These are phyloP conservation scores for Neoascia interrupta DNA, from an alignment of 2,888 invertebrate genomes.

Conservation along the genomic window DNA sequence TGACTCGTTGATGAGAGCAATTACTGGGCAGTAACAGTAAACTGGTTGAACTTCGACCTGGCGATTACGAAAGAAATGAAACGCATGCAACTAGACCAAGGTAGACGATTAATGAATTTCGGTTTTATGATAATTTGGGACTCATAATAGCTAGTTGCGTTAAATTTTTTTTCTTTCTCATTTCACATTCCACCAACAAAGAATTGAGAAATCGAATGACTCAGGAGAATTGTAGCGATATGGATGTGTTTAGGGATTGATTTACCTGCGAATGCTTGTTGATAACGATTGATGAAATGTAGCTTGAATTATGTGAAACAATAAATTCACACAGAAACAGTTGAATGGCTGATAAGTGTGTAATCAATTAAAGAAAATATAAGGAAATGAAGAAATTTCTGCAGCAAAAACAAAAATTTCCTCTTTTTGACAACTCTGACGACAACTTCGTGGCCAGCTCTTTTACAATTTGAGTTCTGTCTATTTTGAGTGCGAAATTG, in stretches of 20 bases:
- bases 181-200: conserved; percentile 20
- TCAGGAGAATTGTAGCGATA: conserved; percentile 31
- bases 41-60: conserved; percentile 56
- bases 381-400: conserved; percentile 52
- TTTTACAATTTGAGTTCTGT: conserved; percentile 45
- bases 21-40: conserved; percentile 21
- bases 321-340: conserved; percentile 43
- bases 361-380: conserved; percentile 51
- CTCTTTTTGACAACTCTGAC: conserved; percentile 58
- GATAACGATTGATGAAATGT: conserved; percentile 9
- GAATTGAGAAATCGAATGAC: conserved; percentile 51
- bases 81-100: conserved; percentile 1
- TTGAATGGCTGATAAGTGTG: conserved; percentile 28
- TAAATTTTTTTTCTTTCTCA: conserved; percentile 1
- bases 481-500: conserved; percentile 12
- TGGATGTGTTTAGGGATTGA: background rate
- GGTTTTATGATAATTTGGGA: conserved; percentile 11
- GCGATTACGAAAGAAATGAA: conserved; percentile 32
- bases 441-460: conserved; percentile 38
- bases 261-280: conserved; percentile 38
- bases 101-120: no score
- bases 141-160: background rate
- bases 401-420: conserved; percentile 59
- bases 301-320: background rate
- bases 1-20: conserved; percentile 18